These are phyloP conservation scores for Thymelicus lineola DNA, from an alignment of 2,888 invertebrate genomes.

Conservation along the genomic window DNA sequence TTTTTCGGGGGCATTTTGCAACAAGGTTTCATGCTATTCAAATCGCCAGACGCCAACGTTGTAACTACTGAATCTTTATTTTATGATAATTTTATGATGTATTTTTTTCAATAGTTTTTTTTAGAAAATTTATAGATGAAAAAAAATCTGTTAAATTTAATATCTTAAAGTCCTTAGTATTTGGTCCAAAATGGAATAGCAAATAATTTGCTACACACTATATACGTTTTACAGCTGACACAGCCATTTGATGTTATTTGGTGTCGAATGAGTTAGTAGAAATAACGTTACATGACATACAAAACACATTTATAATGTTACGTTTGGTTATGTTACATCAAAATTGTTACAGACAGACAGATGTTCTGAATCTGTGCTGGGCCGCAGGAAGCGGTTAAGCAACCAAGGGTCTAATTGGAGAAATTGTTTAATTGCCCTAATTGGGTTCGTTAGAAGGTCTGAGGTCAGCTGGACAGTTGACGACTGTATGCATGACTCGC, in stretches of 20 bases:
- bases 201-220: too few relatives aligned
- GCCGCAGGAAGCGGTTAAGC: constrained; percentile 12
- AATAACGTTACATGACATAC: too few relatives aligned
- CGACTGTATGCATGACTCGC: not conserved
- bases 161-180: too few relatives aligned
- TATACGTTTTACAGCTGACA: too few relatives aligned
- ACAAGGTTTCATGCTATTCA: not conserved
- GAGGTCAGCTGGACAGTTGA: constrained; percentile 3
- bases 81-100: too few relatives aligned
- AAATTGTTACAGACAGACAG: constrained; percentile 4
- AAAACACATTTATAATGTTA: too few relatives aligned
- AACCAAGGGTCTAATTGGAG: constrained; percentile 21
- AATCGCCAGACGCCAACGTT: not conserved
- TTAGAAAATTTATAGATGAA: too few relatives aligned
- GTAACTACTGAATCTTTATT: not conserved
- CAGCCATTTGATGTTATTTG: too few relatives aligned
- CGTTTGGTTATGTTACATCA: not conserved
- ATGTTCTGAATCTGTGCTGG: constrained; percentile 23
- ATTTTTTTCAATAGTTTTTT: too few relatives aligned
- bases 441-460: constrained; percentile 19
- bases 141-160: too few relatives aligned
- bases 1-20: constrained; percentile 10
- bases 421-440: constrained; percentile 27
- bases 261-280: too few relatives aligned
- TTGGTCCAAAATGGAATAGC: too few relatives aligned